A percentile compares a stretch with the other conserved stretches of the same genome.
Conservation (phyloP, 1,140 invertebrate species). For the Diorhabda sublineata region DNA sequence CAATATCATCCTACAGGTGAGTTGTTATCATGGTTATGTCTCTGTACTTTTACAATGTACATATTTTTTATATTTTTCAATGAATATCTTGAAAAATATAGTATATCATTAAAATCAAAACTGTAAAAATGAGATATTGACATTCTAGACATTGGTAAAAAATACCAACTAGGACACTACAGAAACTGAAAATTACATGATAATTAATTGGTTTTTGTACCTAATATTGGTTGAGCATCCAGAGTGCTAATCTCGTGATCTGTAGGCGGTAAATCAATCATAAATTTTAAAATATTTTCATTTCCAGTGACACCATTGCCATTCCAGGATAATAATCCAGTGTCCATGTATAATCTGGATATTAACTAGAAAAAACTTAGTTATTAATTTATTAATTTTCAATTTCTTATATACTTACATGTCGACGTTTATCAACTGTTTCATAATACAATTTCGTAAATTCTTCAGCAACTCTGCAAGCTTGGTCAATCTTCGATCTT, state of each 20-base stretch:
- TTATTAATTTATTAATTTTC: conserved; percentile 20
- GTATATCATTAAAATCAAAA: no score
- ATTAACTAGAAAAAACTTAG: conserved; percentile 57
- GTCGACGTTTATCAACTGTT: conserved; percentile 72
- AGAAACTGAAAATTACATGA: no score
- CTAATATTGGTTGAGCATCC: conserved; percentile 74
- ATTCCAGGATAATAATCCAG: conserved; percentile 79
- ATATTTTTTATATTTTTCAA: no score
- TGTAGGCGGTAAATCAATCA: conserved; percentile 67
- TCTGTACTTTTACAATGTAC: no score
- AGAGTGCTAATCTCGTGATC: conserved; percentile 66
- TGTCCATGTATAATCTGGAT: conserved; percentile 72
- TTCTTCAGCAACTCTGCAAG: conserved; percentile 71
- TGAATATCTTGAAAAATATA: no score
- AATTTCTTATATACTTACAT: conserved; percentile 55
- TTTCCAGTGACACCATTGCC: conserved; percentile 71
- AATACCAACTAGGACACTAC: no score
- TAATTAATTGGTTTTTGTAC: conserved; percentile 45
- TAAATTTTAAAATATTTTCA: conserved; percentile 74
- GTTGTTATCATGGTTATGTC: no score
- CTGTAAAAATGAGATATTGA: no score
- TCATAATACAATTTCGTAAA: conserved; percentile 82
- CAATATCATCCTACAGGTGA: no score
- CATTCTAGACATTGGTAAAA: no score
- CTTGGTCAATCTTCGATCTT: conserved; percentile 63